Conservation (phyloP, 1,140 invertebrate genomes). For the Conopomorpha cramerella region DNA sequence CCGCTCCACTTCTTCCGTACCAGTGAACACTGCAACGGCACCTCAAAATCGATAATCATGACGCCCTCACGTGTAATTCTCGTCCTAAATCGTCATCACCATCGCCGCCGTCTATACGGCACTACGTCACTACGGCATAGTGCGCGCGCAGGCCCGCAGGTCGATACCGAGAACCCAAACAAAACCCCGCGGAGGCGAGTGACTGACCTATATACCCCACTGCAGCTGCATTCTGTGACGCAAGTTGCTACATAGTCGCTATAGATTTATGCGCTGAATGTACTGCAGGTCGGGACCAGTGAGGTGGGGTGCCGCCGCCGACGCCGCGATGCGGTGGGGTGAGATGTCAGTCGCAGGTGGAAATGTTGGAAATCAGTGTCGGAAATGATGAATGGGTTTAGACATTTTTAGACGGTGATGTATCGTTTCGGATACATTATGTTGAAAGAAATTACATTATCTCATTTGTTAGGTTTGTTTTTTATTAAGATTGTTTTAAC, state of each 20-base stretch:
- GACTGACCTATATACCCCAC: constrained; percentile 38
- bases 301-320: too few species aligned
- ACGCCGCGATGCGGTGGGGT: background rate
- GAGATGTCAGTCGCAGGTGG: background rate
- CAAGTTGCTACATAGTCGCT: constrained; percentile 9
- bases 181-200: constrained; percentile 32
- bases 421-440: too few species aligned
- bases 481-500: too few species aligned
- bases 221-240: constrained; percentile 11
- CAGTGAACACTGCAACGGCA: too few species aligned
- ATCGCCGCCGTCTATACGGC: background rate
- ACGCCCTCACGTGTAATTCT: too few species aligned
- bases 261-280: background rate
- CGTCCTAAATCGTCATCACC: too few species aligned
- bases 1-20: too few species aligned
- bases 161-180: constrained; percentile 51
- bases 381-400: background rate
- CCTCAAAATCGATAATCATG: too few species aligned
- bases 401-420: too few species aligned
- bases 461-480: too few species aligned
- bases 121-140: constrained; percentile 26
- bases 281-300: too few species aligned
- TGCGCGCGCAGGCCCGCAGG: constrained; percentile 14
- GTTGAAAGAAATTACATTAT: too few species aligned
- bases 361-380: background rate